Evolutionary conservation across 1,140 invertebrate species (phyloP), one percentile per base, ranked within the genome.

Genomic region (Zaprionus lachaisei): DNA sequence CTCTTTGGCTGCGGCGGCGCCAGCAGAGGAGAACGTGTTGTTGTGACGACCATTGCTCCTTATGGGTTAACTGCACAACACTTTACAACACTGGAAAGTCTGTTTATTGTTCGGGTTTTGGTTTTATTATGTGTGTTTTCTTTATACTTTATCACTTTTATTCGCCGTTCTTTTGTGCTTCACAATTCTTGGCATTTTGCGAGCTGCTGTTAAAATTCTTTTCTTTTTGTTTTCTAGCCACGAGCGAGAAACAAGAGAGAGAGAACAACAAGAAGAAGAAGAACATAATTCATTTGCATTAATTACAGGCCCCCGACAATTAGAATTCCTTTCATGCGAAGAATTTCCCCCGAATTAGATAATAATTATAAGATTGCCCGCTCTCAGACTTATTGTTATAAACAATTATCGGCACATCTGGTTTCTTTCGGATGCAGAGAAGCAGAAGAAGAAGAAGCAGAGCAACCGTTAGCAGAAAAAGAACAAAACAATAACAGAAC

Each of bases 11-110:
- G 86, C 9, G 74, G 72, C 60, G 87, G 84, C 44, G 83, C 72
- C 66, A 89, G 67, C 57, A 91, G 71, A 22, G 83, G 89, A 76
- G 79, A 91, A 34, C 89, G 77, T 22, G 89, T 89, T 14, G 81
- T 84, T 31, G 89, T 91, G 56, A 91, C 89, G 51, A 91, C 89
- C 89, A 91, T 91, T 20, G 51, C 15, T 22, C 12, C 12, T 17
- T 81, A 14, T 28, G n/a, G 41, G 7, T 34, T 34, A 4, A 47
- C n/a, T 17, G 7, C 17, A 31, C 55, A 47, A 47, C 37, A n/a
- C 31, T 66, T n/a, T 24, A 24, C 20, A 49, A 34, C 31, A 34
- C 31, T 34, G 31, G 41, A 7, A n/a, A n/a, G 6, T 44, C 3
- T 51, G 20, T 51, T 26, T 17, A 68, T 38, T 44, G 37, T 26